Conservation (phyloP, 2,797 vertebrate genomes). For the Novumbra hubbsi region DNA sequence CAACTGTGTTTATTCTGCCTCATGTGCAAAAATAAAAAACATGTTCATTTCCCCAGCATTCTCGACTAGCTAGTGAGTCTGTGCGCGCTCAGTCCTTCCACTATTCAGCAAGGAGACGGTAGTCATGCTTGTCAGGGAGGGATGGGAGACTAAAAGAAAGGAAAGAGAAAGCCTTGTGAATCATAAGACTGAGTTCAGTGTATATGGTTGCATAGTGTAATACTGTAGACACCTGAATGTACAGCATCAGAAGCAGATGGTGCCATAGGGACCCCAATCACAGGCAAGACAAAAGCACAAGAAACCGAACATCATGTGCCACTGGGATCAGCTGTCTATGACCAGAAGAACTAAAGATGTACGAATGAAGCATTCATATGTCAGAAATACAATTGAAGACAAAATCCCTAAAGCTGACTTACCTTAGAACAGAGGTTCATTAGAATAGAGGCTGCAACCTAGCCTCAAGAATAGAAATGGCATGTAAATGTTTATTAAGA, state of each 20-base stretch:
- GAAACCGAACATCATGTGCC: neutral
- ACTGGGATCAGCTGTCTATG: neutral
- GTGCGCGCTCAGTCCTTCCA: neutral
- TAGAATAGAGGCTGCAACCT: too few species aligned
- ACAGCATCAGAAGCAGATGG: neutral
- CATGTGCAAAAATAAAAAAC: conserved; percentile 4
- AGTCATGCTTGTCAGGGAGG: conserved; percentile 61
- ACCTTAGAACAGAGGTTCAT: too few species aligned
- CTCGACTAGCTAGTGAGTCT: neutral
- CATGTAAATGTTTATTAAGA: too few species aligned
- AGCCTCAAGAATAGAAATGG: too few species aligned
- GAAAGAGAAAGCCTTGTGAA: conserved; percentile 26
- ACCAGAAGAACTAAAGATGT: neutral
- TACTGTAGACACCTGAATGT: neutral
- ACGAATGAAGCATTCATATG: neutral
- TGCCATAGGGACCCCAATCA: neutral
- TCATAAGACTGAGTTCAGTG: conserved; percentile 22
- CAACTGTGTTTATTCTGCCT: conserved; percentile 30
- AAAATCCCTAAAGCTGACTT: neutral
- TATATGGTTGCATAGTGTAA: neutral
- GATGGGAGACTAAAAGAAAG: conserved; percentile 27
- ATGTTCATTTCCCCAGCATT: neutral
- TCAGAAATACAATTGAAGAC: neutral
- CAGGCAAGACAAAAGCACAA: neutral
- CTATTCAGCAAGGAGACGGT: conserved; percentile 42